phyloP scores from a whole-genome alignment of 53 echinoderm and acorn worm species.

The Arbacia lixula region DNA sequence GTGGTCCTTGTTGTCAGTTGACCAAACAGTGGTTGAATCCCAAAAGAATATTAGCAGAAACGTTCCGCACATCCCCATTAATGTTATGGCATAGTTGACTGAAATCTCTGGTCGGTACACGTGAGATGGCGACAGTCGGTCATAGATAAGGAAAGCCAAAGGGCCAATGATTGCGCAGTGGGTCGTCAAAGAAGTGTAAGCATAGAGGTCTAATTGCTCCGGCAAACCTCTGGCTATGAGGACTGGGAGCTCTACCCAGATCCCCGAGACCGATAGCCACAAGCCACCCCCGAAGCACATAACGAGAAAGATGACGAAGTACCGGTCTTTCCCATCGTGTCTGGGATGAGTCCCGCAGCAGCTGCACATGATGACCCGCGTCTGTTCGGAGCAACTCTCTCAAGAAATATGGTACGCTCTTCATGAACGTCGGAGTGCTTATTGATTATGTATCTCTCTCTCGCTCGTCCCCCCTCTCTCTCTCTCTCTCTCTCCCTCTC shows the following conservation, averaged over 20 bases:
- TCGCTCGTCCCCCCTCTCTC: too few relatives aligned
- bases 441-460: too few relatives aligned
- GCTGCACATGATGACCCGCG: too few relatives aligned
- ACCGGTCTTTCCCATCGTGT: neutral
- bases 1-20: conserved; percentile 64
- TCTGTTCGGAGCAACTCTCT: too few relatives aligned
- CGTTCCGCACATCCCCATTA: conserved; percentile 57
- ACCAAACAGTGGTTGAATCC: conserved; percentile 72
- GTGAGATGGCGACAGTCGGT: conserved; percentile 51
- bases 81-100: conserved; percentile 65
- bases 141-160: conserved; percentile 66
- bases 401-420: too few relatives aligned
- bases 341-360: too few relatives aligned
- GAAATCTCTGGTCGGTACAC: conserved; percentile 71
- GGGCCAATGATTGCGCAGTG: conserved; percentile 80
- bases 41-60: conserved; percentile 86
- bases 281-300: conserved; percentile 60
- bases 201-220: conserved; percentile 76
- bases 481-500: too few relatives aligned
- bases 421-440: too few relatives aligned
- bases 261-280: conserved; percentile 61
- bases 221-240: conserved; percentile 76
- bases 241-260: conserved; percentile 78
- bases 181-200: conserved; percentile 70
- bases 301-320: conserved; percentile 47